Evolutionary conservation across 2,888 invertebrate species (phyloP), one percentile per base, ranked within the genome.

Genomic region (Drosophila stalkeri): DNA sequence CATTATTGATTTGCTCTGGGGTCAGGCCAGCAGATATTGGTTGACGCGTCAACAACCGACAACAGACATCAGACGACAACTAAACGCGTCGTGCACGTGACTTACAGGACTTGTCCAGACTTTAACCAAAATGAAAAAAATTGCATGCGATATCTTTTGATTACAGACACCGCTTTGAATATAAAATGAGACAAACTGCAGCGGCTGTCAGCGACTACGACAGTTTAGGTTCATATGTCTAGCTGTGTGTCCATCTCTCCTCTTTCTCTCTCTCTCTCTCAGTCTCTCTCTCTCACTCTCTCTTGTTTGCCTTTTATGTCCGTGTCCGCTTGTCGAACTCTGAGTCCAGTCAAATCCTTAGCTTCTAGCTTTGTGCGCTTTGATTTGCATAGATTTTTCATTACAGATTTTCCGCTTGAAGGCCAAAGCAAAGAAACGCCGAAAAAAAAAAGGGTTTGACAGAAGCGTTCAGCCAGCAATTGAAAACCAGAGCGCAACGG

Each of bases 91-190:
- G 61, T 52, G 61, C 66, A 88, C 82, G 82, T 83, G 89, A 88
- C 86, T 74, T 31, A 51, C 54, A 56, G 64, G 44, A 52, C 64
- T 60, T 66, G 70, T 37, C 55, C 77, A 51, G 73, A 64, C 65
- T 76, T 73, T 65, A 35, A 44, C 9, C 23, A 55, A 47, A 67
- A 60, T 59, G 70, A 64, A 75, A 76, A 76, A 83, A 77, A 75
- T 84, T 77, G 90, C 77, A 80, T 76, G 80, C 80, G 87, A 91
- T 91, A 91, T 91, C 90, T 92, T 92, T 92, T 91, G 92, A 92
- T 91, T 91, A 91, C 90, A 87, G 87, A 82, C 91, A 86, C 39
- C 89, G 92, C 84, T 79, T 72, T 78, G 92, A 91, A 92, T 92
- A 90, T 91, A 70, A 91, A 92, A 92, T 92, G 90, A 92, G 91